Evolutionary conservation across 2,888 invertebrate genomes (phyloP), one percentile per base, ranked within the genome.

Genomic region (Scelioninae gen. 2): DNA sequence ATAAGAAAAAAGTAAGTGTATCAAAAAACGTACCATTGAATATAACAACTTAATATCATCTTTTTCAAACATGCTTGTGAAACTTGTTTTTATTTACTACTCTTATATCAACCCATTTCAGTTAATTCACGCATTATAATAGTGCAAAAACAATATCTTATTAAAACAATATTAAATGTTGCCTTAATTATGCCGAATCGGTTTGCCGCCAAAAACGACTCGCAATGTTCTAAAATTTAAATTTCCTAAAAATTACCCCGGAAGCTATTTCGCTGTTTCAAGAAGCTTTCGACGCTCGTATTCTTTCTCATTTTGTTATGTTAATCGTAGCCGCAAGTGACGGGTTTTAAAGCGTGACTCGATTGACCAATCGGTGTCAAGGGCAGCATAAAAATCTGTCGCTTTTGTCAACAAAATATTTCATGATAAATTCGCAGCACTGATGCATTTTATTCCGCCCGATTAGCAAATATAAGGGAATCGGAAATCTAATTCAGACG

Each of bases 331-430:
- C 63, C 52, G 9, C 35, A 11, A 37, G 52, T 45, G 64, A 64
- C 52, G 45, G 37, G 39, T 61, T 35, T 64, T 35, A 43, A 45
- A 46, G 53, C 67, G 43, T 45, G 50, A 53, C 67, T 55, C 11
- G 48, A 41, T 67, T 57, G 46, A 39, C 57, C 57, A 57, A 67
- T 67, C 57, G 33, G 31, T 67, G 67, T 57, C 67, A 67, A 67
- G 67, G 67, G 67, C 67, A 50, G 39, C 48, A 57, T 53, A 67
- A 67, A 64, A 52, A 43, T 45, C 43, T 35, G 43, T 35, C 35
- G 52, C 53, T 64, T 64, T 43, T 64, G 53, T 33, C 22, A 15
- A 45, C 52, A 41, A 64, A 33, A 64, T 43, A 64, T 53, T 64
- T 53, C 45, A 52, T 35, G 52, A 52, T 33, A 43, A 52, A 1